Conservation (phyloP, 2,888 invertebrate species). For the Rhyacophila evoluta region DNA sequence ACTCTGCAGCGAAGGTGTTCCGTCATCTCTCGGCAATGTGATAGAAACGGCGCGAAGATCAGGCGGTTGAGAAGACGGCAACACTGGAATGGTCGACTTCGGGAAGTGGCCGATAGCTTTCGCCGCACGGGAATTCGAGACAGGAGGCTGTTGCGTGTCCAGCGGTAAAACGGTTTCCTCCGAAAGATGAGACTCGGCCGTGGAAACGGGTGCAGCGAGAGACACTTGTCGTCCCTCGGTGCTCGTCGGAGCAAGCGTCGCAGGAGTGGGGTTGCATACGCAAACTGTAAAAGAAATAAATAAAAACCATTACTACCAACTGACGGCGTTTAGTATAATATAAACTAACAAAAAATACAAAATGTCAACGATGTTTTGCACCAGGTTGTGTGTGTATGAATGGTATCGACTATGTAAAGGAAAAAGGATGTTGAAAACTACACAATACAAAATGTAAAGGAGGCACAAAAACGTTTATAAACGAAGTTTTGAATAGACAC, state of each 20-base stretch:
- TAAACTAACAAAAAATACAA: too few species aligned
- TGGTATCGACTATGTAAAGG: too few species aligned
- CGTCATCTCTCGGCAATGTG: conserved; percentile 37
- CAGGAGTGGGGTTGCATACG: conserved; percentile 41
- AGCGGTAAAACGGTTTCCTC: background rate
- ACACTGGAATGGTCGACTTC: conserved; percentile 28
- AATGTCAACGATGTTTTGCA: too few species aligned
- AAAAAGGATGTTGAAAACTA: too few species aligned
- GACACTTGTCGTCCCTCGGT: background rate
- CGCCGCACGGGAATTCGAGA: conserved; percentile 30
- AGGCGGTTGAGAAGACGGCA: conserved; percentile 25
- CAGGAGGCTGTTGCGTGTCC: background rate
- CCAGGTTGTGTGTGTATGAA: too few species aligned
- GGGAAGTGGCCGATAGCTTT: conserved; percentile 51
- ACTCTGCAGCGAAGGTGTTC: conserved; percentile 41
- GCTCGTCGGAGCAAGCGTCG: conserved; percentile 28
- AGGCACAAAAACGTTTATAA: too few species aligned
- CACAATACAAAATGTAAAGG: too few species aligned
- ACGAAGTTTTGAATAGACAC: too few species aligned
- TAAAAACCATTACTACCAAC: too few species aligned
- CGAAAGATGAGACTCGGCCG: background rate
- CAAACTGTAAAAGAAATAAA: conserved; percentile 46
- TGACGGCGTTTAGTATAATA: too few species aligned
- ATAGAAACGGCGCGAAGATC: conserved; percentile 25
- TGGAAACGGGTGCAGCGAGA: conserved; percentile 2